Evolutionary conservation across 2,113 vertebrate genomes (phyloP).

Genomic region (Syngnathoides biaculeatus): DNA sequence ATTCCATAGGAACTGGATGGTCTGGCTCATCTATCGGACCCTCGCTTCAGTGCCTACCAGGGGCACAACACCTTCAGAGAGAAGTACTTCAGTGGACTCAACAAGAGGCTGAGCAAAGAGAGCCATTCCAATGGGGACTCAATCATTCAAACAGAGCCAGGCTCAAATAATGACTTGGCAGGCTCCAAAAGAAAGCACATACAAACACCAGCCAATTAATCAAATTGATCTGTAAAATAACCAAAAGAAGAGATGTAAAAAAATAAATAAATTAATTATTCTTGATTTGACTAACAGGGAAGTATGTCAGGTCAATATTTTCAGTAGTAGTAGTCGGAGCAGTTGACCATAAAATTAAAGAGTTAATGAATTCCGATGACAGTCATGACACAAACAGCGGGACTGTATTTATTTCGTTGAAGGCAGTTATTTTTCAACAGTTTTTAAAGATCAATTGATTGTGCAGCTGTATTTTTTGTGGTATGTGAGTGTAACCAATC

Average conservation of each 20-base stretch:
- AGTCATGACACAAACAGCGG: background rate
- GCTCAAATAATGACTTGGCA: background rate
- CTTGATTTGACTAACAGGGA: background rate
- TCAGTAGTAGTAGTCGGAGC: too few species aligned
- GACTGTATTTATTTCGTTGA: background rate
- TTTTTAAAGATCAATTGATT: background rate
- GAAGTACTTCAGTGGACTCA: constrained; percentile 95
- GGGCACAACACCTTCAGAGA: constrained; percentile 97
- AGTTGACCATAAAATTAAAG: background rate
- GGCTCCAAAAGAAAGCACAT: background rate
- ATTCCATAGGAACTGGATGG: constrained; percentile 78
- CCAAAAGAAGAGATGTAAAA: background rate
- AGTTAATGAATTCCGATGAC: background rate
- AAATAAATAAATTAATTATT: background rate
- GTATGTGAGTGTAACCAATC: background rate
- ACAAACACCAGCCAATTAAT: background rate
- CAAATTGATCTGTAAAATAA: background rate
- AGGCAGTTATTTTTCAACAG: background rate
- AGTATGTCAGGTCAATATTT: background rate
- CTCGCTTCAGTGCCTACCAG: constrained; percentile 78
- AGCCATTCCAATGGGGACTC: constrained; percentile 60
- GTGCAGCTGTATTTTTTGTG: background rate
- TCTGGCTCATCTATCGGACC: constrained; percentile 71
- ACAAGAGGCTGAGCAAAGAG: constrained; percentile 83
- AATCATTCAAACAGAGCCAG: constrained; percentile 1